Evolutionary conservation across 1,140 invertebrate species (phyloP).

Genomic region (Drosophila busckii): DNA sequence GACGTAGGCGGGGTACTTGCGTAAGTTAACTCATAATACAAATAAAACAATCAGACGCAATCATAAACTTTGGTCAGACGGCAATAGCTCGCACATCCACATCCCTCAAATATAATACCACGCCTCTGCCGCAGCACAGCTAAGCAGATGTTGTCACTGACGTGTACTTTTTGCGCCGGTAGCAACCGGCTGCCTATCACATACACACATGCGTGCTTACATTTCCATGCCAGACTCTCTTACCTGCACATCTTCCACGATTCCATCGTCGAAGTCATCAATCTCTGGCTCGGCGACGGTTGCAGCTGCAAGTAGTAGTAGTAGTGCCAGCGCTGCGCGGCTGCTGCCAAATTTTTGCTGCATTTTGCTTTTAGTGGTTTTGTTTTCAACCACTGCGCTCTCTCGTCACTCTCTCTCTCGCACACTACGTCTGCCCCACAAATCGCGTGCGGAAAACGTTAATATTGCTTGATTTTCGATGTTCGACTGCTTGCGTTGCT

Average conservation of each 20-base stretch:
- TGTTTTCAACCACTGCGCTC: conserved; percentile 26
- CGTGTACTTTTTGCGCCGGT: conserved; percentile 62
- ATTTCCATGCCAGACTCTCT: conserved; percentile 18
- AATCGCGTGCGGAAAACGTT: conserved; percentile 1
- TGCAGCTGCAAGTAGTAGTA: conserved; percentile 24
- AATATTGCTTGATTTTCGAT: conserved; percentile 17
- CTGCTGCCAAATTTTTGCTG: conserved; percentile 39
- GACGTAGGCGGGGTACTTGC: conserved; percentile 17
- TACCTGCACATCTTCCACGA: conserved; percentile 72
- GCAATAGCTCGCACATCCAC: neutral
- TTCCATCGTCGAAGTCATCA: conserved; percentile 66
- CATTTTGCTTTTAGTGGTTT: conserved; percentile 41
- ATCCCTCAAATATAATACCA: conserved; percentile 8
- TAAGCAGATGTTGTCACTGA: conserved; percentile 51
- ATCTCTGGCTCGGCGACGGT: conserved; percentile 21
- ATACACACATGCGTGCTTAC: neutral
- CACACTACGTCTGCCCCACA: neutral
- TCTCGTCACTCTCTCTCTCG: neutral
- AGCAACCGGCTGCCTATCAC: conserved; percentile 17
- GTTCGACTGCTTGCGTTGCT: conserved; percentile 33
- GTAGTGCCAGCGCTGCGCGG: conserved; percentile 49
- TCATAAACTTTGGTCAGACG: conserved; percentile 12
- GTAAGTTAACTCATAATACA: conserved; percentile 33
- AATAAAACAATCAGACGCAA: neutral
- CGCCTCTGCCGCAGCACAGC: neutral